Evolutionary conservation across 2,888 invertebrate species (phyloP).

Genomic region (Cosmia pyralina): DNA sequence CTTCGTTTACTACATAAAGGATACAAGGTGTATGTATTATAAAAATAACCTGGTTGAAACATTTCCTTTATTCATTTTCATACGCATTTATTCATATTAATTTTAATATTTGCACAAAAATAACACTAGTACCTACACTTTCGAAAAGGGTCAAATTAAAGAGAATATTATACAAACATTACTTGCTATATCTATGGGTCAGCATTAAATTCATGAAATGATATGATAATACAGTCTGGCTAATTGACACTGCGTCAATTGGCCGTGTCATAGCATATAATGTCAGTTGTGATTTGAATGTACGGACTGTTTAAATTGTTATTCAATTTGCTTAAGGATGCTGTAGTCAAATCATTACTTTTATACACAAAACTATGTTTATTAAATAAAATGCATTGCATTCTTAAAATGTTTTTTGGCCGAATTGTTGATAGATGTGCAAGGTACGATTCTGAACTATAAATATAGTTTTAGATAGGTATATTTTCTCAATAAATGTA

Average conservation of each 20-base stretch:
- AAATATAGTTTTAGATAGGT: no score
- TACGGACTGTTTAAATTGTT: background rate
- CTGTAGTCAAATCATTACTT: no score
- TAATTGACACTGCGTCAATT: background rate
- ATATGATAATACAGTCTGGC: background rate
- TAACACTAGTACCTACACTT: no score
- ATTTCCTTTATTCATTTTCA: constrained; percentile 28
- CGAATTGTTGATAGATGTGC: no score
- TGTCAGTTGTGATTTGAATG: background rate
- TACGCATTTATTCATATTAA: constrained; percentile 20
- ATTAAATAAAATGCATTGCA: no score
- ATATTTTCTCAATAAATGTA: no score
- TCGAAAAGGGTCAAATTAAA: background rate
- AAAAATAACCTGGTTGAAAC: constrained; percentile 10
- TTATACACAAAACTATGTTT: no score
- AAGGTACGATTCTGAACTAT: no score
- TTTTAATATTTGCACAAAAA: constrained; percentile 29
- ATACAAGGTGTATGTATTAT: constrained; percentile 51
- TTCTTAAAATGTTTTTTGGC: no score
- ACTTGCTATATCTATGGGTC: background rate
- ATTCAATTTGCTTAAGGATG: background rate
- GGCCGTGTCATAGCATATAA: background rate
- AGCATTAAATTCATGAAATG: background rate
- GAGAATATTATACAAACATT: background rate
- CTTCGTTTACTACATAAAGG: constrained; percentile 47